A percentile compares a stretch with the other conserved stretches of the same genome.
These are phyloP conservation scores for Sphaeramia orbicularis DNA, from an alignment of 2,797 vertebrate species.

Conservation along the genomic window DNA sequence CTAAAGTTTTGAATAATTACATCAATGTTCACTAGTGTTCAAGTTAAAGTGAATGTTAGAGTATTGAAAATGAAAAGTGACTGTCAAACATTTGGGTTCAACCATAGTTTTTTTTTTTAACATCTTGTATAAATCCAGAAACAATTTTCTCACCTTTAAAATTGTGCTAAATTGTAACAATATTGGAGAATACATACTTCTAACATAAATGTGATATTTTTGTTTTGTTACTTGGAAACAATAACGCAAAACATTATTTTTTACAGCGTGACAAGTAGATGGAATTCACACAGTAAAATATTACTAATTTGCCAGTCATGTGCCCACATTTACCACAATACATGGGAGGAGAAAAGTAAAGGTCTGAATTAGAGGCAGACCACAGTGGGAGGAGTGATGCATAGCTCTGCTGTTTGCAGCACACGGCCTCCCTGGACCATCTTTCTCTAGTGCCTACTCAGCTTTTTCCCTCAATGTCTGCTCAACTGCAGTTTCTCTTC, in stretches of 20 bases:
- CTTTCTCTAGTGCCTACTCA: conserved; percentile 50
- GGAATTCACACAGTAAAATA: background rate
- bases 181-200: no score
- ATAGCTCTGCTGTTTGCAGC: conserved; percentile 46
- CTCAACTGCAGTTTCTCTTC: conserved; percentile 49
- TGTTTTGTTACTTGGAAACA: background rate
- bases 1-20: no score
- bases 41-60: no score
- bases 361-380: conserved; percentile 4
- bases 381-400: conserved; percentile 29
- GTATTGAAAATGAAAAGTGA: no score
- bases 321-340: background rate
- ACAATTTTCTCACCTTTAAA: no score
- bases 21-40: no score
- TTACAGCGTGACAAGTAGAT: background rate
- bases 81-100: no score
- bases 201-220: background rate
- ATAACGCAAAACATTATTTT: background rate
- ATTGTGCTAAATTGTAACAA: no score
- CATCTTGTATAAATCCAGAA: no score
- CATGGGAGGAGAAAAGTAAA: conserved; percentile 8
- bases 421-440: conserved; percentile 34
- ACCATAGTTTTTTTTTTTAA: no score
- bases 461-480: conserved; percentile 44
- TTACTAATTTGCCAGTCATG: background rate